Base-by-base conservation (phyloP, 2,113 vertebrate species). In the Albula goreensis region DNA sequence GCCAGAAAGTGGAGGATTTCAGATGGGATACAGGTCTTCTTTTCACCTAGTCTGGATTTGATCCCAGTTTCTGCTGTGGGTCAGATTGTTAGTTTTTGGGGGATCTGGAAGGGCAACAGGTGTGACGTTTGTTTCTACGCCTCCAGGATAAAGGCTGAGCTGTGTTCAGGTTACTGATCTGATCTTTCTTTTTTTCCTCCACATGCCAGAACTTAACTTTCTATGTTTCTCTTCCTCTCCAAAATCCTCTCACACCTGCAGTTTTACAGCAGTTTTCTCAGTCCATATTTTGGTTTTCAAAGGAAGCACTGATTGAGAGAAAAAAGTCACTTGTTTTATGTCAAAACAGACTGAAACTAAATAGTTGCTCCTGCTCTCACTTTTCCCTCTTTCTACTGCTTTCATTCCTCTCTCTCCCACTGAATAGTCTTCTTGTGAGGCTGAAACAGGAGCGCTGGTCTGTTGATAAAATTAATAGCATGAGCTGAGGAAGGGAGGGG, bases 401-500 rank as follows among this genome's bases (percentile, higher is more conserved):
- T 84, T 86, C 87, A 84, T 90, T 89, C 87, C 92, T 87, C 87
- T 53, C 87, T 89, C 83, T 84, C 57, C 90, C 87, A 84, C 82
- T 88, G 60, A 88, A 88, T 86, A 86, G 90, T 88, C 88, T 87
- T n/a, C 56, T 77, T 83, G 63, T 83, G 77, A 85, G 82, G 82
- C 66, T 83, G 86, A 63, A 22, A 78, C 63, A 74, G 88, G 77
- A 80, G 85, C 83, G 48, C 78, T 0, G n/a, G 87, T 88, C 81
- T 56, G 89, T 90, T 88, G 89, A 86, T 66, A 79, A 80, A 92
- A 90, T 63, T 88, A 91, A 93, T 89, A 89, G 90, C 48, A 63
- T 57, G 53, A 90, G 89, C 87, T 78, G 90, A 90, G 89, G 86
- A 84, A 85, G 80, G 83, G 88, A 53, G 88, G 90, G 88, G 87